Evolutionary conservation across 1,140 invertebrate species (phyloP).

Genomic region (Phortica variegata): DNA sequence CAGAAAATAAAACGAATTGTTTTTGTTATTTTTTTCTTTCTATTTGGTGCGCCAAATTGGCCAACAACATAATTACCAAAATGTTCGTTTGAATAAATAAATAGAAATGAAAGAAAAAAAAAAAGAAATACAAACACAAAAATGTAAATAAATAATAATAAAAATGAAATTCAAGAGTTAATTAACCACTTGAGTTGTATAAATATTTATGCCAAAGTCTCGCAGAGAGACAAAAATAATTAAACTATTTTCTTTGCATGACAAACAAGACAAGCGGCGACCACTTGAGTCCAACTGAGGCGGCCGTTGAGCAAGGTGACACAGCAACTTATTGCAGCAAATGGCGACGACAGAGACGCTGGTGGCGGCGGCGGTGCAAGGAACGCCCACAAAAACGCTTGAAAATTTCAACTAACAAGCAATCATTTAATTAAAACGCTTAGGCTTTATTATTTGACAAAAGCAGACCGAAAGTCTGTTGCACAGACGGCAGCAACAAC

Average conservation of each 20-base stretch:
- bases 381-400: constrained; percentile 22
- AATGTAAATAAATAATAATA: too few species aligned
- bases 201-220: constrained; percentile 36
- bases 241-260: constrained; percentile 20
- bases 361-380: constrained; percentile 3
- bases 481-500: too few species aligned
- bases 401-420: too few species aligned
- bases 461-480: constrained; percentile 34
- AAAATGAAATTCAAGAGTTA: constrained; percentile 37
- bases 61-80: constrained; percentile 43
- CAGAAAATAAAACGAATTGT: too few species aligned
- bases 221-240: constrained; percentile 18
- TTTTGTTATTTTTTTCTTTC: too few species aligned
- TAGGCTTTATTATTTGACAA: constrained; percentile 47
- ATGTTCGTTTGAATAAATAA: constrained; percentile 43
- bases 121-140: too few species aligned
- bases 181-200: constrained; percentile 45
- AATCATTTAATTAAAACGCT: constrained; percentile 54
- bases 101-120: too few species aligned
- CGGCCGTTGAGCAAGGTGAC: too few species aligned
- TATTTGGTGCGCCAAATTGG: too few species aligned
- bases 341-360: constrained; percentile 31
- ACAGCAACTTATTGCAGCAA: constrained; percentile 16
- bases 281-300: too few species aligned
- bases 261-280: too few species aligned